Base-by-base conservation (phyloP, 2,888 invertebrate genomes). In the Uloborus plumipes region DNA sequence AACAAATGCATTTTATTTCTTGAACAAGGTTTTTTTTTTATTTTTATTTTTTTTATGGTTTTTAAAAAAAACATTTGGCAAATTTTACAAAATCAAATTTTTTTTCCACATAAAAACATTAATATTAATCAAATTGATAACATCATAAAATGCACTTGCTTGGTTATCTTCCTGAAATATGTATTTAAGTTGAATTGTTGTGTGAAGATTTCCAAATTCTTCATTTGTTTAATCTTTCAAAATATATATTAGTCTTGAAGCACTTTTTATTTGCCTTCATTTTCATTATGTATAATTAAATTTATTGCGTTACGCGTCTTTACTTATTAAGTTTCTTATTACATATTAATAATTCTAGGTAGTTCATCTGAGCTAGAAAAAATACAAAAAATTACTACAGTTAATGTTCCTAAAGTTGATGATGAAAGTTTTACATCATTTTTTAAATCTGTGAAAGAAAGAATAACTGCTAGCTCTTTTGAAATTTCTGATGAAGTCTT, bases 391-490 rank as follows among this genome's bases (percentile, higher is more conserved):
- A 55, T 53, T 22, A 76, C 65, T 15, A 77, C 62, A 69, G 71
- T 89, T 89, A 14, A 86, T 51, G 87, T 90, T n/a, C 89, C 89
- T 4, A 85, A 87, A 39, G 87, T 88, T 22, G 95, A 94, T 87
- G 94, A 95, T 87, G 94, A 95, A 88, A 94, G 94, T 22, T 94
- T 96, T 89, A 93, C 93, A 64, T 93, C 93, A 53, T 97, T 97
- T 91, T 97, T 94, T 89, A 91, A 92, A 82, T 92, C 92, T 13
- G 91, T 85, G 26, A 79, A 79, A 70, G 72, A 78, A n/a, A 80
- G 87, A 20, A 84, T 86, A 26, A 71, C 92, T 1, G 89, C 91
- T 20, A 81, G 79, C 55, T 77, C 86, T 53, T 85, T 89, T 0
- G 87, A 88, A 13, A 87, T 90, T 18, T 86, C 87, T 6, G 87